Evolutionary conservation across 2,888 invertebrate species (phyloP).

Genomic region (Hyles lineata): DNA sequence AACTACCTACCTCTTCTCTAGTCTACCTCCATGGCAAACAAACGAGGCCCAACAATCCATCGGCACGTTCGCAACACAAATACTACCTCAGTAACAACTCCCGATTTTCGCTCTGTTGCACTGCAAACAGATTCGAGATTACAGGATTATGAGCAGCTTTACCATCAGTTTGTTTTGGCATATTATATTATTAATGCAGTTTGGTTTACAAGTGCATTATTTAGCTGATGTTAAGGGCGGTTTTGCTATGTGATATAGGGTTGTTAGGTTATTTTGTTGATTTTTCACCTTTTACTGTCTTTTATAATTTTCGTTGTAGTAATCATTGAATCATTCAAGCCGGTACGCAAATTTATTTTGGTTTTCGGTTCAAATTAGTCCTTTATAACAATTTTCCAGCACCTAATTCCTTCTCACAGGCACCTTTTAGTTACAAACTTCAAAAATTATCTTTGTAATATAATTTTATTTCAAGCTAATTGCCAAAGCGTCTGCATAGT

Average conservation of each 20-base stretch:
- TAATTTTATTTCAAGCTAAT: too few species aligned
- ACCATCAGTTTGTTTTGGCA: background rate
- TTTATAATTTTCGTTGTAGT: too few species aligned
- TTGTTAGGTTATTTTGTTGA: background rate
- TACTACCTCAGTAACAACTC: background rate
- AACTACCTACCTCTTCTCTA: background rate
- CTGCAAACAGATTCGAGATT: slow-evolving; percentile 10
- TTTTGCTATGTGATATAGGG: background rate
- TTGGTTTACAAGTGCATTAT: background rate
- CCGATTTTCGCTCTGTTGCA: slow-evolving; percentile 6
- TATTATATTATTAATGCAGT: background rate
- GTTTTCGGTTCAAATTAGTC: too few species aligned
- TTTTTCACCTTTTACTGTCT: too few species aligned
- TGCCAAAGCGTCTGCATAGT: too few species aligned
- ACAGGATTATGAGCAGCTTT: background rate
- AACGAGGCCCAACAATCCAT: background rate
- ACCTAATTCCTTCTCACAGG: too few species aligned
- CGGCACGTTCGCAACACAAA: background rate
- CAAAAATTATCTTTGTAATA: too few species aligned
- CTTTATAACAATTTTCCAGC: too few species aligned
- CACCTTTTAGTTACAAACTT: too few species aligned
- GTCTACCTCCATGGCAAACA: background rate
- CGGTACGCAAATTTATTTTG: too few species aligned
- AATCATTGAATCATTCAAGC: too few species aligned
- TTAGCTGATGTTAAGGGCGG: background rate